Evolutionary conservation across 2,888 invertebrate genomes (phyloP).

Genomic region (Serrognathus titanus): DNA sequence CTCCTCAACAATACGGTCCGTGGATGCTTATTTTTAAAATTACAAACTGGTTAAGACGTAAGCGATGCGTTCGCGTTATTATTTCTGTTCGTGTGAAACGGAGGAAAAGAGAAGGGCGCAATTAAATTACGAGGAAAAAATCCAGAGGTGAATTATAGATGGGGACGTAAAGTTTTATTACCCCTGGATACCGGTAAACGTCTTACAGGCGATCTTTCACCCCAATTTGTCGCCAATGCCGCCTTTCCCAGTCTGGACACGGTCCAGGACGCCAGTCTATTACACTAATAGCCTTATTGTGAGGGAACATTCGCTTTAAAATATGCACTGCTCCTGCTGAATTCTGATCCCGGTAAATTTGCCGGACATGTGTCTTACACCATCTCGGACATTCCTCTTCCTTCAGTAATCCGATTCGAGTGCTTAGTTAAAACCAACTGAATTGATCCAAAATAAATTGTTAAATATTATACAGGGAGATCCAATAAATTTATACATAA

Average conservation of each 20-base stretch:
- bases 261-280: constrained; percentile 48
- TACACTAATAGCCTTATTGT: constrained; percentile 50
- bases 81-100: constrained; percentile 1
- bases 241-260: constrained; percentile 49
- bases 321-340: constrained; percentile 36
- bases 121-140: not conserved
- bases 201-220: constrained; percentile 45
- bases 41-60: too few relatives aligned
- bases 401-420: too few relatives aligned
- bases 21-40: not conserved
- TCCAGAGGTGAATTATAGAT: not conserved
- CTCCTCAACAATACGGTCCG: constrained; percentile 17
- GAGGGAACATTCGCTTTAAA: constrained; percentile 45
- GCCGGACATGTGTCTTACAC: constrained; percentile 17
- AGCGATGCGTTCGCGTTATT: too few relatives aligned
- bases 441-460: too few relatives aligned
- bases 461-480: too few relatives aligned
- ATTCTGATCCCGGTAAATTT: constrained; percentile 28
- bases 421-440: too few relatives aligned
- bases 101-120: not conserved
- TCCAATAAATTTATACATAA: too few relatives aligned
- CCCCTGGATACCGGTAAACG: constrained; percentile 30
- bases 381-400: not conserved
- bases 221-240: constrained; percentile 50
- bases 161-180: constrained; percentile 18